Evolutionary conservation across 1,140 invertebrate species (phyloP), one percentile per base, ranked within the genome.

Genomic region (Macrobrachium nipponense): DNA sequence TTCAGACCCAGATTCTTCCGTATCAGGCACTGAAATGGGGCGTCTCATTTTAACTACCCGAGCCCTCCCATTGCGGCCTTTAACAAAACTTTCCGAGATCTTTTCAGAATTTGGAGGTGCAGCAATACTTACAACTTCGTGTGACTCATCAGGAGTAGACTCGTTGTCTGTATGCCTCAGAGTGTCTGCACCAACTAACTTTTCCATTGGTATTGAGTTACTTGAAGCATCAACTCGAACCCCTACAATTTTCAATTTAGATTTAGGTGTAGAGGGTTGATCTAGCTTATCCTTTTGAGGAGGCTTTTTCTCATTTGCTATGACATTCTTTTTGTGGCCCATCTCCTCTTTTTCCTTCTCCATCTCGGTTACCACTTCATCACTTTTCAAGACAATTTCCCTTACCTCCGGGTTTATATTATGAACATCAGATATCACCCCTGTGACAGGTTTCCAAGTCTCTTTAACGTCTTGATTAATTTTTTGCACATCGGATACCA

Each of bases 31-130:
- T 14, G 68, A 70, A 23, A 70, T 17, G 10, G 77, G 84, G 18
- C 84, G 60, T n/a, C 66, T 58, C 10, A 86, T 23, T 18, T 66
- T 86, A n/a, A 86, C 84, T 15, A 86, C 75, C 0, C 84, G 20
- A 6, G 70, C 84, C 43, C 84, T 64, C 8, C 84, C 84, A 17
- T 68, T 66, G 2, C 66, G 64, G 14, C 84, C 84, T 15, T 64
- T 80, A 2, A 62, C 73, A 73, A 70, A 70, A 18, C 23, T 80
- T 20, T 66, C 80, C 17, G 84, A 86, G 44, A 86, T 70, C 60
- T 60, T 51, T 15, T 73, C 77, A 8, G 73, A 66, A 17, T 79
- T 70, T 0, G n/a, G 15, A n/a, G 15, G 23, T 62, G n/a, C 68
- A 43, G 15, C 68, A 20, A 23, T 51, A 12, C 59, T 61, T n/a